phyloP scores from a whole-genome alignment of 2,113 vertebrate genomes.

The Trichomycterus rosablanca region DNA sequence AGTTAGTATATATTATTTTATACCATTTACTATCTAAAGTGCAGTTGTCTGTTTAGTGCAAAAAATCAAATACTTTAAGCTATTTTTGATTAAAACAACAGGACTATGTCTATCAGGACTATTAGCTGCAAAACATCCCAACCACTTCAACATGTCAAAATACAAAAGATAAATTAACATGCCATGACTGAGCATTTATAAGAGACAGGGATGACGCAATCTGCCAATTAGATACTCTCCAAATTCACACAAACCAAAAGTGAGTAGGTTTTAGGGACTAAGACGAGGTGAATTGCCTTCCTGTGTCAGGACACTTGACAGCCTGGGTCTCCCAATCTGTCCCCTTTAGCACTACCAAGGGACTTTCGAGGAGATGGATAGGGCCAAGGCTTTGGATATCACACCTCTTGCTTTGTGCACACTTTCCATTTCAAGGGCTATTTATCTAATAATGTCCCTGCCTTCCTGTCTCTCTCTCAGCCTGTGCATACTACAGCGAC shows the following conservation, averaged over 20 bases:
- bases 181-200: constrained; percentile 27
- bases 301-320: constrained; percentile 44
- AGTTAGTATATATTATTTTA: no score
- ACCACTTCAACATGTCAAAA: constrained; percentile 17
- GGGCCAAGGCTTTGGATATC: constrained; percentile 32
- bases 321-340: constrained; percentile 45
- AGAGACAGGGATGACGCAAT: constrained; percentile 26
- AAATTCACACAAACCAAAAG: constrained; percentile 54
- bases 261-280: constrained; percentile 51
- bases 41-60: no score
- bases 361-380: constrained; percentile 42
- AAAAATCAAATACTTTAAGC: no score
- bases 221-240: constrained; percentile 27
- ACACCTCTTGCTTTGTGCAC: constrained; percentile 46
- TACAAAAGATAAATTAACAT: constrained; percentile 18
- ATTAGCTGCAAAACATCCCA: not conserved
- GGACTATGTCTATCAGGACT: not conserved
- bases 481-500: constrained; percentile 27
- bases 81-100: no score
- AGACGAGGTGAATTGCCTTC: constrained; percentile 27
- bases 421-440: constrained; percentile 51
- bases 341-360: constrained; percentile 52
- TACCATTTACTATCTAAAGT: no score
- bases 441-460: constrained; percentile 53
- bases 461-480: constrained; percentile 35